Percentiles rank a stretch among this genome's conserved stretches.
These are phyloP conservation scores for Alectoris magna DNA, from an alignment of 2,797 vertebrate species.

Conservation along the genomic window DNA sequence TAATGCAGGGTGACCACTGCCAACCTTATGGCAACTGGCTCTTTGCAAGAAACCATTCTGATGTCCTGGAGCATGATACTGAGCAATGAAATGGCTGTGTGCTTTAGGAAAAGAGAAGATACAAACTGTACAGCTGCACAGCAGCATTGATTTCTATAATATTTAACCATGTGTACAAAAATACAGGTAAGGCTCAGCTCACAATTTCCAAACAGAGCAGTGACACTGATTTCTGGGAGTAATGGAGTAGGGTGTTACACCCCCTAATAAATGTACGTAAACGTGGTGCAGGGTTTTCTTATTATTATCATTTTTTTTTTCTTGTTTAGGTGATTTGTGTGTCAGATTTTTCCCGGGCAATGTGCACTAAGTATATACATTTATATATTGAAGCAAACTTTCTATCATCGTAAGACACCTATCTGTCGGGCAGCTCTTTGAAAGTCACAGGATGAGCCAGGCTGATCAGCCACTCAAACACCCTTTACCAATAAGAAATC, in stretches of 20 bases:
- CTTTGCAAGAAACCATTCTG: conserved; percentile 5
- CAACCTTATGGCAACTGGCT: conserved; percentile 25
- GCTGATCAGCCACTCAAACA: not conserved
- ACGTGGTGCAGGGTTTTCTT: fast-evolving
- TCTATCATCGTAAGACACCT: not conserved
- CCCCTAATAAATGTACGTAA: not conserved
- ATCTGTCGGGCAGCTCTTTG: not conserved
- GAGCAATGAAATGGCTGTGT: not conserved
- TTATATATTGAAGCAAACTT: not conserved
- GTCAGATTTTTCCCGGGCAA: not conserved
- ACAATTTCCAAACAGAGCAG: not conserved
- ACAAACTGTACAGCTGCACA: not conserved
- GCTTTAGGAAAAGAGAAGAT: not conserved
- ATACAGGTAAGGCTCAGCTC: not conserved
- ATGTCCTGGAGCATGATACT: not conserved
- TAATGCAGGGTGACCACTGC: conserved; percentile 54
- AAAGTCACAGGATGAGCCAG: not conserved
- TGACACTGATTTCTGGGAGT: not conserved
- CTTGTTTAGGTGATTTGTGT: not conserved
- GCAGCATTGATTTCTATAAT: not conserved
- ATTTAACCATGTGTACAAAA: not conserved
- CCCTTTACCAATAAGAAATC: not conserved
- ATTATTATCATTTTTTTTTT: not conserved
- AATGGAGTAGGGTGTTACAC: not conserved
- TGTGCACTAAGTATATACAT: not conserved